Conservation (phyloP, 2,797 vertebrate species). For the Anguilla pacifica region DNA sequence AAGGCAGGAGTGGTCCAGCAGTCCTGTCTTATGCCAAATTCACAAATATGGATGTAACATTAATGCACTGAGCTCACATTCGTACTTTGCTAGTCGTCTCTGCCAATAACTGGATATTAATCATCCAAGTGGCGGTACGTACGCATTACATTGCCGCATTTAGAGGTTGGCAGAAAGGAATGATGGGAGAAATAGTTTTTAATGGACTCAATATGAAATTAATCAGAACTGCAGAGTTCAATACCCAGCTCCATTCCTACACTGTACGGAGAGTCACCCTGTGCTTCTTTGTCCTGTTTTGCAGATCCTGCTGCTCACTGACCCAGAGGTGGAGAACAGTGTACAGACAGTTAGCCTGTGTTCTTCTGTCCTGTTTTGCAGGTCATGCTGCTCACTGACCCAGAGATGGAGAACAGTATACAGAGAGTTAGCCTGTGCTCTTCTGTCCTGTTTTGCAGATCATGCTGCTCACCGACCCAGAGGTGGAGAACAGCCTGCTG, state of each 20-base stretch:
- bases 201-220: background rate
- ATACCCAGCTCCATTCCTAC: background rate
- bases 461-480: constrained; percentile 92
- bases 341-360: too few species aligned
- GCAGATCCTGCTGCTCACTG: constrained; percentile 86
- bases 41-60: background rate
- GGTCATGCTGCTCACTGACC: constrained; percentile 94
- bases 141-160: background rate
- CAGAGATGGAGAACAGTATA: constrained; percentile 62
- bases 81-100: background rate
- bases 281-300: constrained; percentile 26
- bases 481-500: constrained; percentile 91
- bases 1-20: background rate
- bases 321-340: too few species aligned
- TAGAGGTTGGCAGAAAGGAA: background rate
- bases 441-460: constrained; percentile 69
- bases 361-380: constrained; percentile 50
- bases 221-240: background rate
- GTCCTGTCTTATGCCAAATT: background rate
- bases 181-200: background rate
- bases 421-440: background rate
- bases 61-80: background rate
- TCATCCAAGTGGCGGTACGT: background rate
- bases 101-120: background rate
- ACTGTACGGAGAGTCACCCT: too few species aligned